phyloP scores from a whole-genome alignment of 1,140 invertebrate genomes.

The Pseudomyrmex dendroicus region DNA sequence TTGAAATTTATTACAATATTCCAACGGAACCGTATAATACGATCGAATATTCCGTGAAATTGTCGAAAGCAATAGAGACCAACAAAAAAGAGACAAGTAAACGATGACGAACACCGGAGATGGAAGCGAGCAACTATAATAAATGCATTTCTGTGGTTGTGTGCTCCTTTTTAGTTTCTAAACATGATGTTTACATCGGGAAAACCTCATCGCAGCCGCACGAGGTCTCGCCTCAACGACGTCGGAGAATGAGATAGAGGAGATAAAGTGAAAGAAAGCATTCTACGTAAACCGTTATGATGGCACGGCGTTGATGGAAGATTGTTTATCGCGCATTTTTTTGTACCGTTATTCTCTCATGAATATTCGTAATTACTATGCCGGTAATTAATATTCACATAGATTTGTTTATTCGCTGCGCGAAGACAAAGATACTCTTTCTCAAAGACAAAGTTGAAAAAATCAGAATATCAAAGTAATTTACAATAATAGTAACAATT shows the following conservation, averaged over 20 bases:
- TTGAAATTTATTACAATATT: constrained; percentile 41
- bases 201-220: constrained; percentile 4
- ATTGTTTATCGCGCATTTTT: constrained; percentile 34
- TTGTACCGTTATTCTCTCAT: constrained; percentile 33
- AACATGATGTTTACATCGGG: constrained; percentile 5
- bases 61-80: constrained; percentile 13
- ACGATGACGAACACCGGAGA: constrained; percentile 17
- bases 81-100: constrained; percentile 18
- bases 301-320: constrained; percentile 26
- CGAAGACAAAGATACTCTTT: not conserved
- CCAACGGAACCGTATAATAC: constrained; percentile 3
- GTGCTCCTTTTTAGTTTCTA: constrained; percentile 15
- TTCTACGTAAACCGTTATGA: constrained; percentile 45
- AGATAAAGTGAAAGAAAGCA: constrained; percentile 40
- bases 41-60: constrained; percentile 2
- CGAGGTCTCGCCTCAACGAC: constrained; percentile 7
- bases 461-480: not conserved
- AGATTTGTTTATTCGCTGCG: not conserved
- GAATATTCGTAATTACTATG: constrained; percentile 40
- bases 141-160: constrained; percentile 42
- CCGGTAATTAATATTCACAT: not conserved
- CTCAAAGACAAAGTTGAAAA: constrained; percentile 16
- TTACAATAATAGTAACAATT: not conserved
- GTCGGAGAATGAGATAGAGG: constrained; percentile 19
- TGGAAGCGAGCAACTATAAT: constrained; percentile 1